Conservation (phyloP, 2,797 vertebrate genomes). For the Kryptolebias ocellatus region DNA sequence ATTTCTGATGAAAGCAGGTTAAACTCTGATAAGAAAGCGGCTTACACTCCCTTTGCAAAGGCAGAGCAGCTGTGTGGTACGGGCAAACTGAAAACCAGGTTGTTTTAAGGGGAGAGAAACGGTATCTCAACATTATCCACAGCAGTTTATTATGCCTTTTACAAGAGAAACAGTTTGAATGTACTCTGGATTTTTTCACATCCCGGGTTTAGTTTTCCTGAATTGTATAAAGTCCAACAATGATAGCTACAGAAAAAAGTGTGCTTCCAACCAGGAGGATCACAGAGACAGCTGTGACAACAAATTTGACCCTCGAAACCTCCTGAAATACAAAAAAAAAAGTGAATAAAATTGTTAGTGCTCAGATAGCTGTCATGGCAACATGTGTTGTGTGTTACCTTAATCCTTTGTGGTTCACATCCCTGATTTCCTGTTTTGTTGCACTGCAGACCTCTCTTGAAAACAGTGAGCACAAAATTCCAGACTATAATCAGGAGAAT, state of each 20-base stretch:
- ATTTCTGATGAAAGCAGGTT: neutral
- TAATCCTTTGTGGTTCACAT: neutral
- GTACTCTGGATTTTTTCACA: neutral
- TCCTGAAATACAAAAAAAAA: slow-evolving; percentile 26
- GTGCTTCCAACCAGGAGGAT: slow-evolving; percentile 14
- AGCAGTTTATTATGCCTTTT: too few species aligned
- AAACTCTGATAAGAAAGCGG: too few species aligned
- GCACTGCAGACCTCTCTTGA: neutral
- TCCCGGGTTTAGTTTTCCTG: neutral
- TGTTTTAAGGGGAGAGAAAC: too few species aligned
- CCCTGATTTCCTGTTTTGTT: neutral
- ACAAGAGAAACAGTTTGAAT: too few species aligned
- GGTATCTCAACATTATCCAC: too few species aligned
- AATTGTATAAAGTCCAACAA: slow-evolving; percentile 15
- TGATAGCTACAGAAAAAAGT: slow-evolving; percentile 32
- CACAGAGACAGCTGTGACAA: neutral
- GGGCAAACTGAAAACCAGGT: too few species aligned
- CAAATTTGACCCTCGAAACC: rapidly evolving
- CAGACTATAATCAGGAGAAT: slow-evolving; percentile 31
- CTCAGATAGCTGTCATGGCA: neutral
- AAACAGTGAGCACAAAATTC: neutral
- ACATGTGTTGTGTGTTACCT: slow-evolving; percentile 23
- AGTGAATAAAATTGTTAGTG: neutral
- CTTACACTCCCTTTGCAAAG: too few species aligned
- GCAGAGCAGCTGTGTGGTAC: too few species aligned